A percentile compares a stretch with the other conserved stretches of the same genome.
Conservation (phyloP, 2,113 vertebrate species). For the Gavia stellata region DNA sequence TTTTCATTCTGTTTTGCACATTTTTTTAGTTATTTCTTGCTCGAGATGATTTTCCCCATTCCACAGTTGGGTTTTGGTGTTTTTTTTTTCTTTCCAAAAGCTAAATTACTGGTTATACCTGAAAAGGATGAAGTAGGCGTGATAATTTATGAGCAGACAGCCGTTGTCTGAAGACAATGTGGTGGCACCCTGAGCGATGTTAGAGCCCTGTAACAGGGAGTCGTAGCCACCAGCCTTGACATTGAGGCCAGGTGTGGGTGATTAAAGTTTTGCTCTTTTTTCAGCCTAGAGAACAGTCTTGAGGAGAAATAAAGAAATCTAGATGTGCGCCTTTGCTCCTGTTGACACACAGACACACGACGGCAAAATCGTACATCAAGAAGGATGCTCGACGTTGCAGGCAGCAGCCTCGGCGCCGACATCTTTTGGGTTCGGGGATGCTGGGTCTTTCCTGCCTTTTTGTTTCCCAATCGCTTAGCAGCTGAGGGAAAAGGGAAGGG, state of each 20-base stretch:
- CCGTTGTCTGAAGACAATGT: background rate
- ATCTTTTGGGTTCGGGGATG: background rate
- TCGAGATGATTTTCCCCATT: background rate
- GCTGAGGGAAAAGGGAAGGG: background rate
- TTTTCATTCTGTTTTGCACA: background rate
- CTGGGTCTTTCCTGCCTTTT: background rate
- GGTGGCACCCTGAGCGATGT: background rate
- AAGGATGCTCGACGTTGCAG: conserved; percentile 26
- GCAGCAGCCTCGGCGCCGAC: background rate
- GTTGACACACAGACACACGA: background rate
- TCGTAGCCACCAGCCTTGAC: conserved; percentile 13
- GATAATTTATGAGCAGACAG: conserved; percentile 32
- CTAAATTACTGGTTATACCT: conserved; percentile 64
- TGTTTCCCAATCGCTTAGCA: background rate
- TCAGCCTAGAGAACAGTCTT: background rate
- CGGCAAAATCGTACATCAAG: background rate
- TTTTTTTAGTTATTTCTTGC: background rate
- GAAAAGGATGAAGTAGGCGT: conserved; percentile 51
- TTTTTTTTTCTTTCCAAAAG: background rate
- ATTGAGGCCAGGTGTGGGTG: background rate
- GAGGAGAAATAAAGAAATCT: background rate
- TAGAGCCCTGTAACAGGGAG: background rate
- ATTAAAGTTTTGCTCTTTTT: conserved; percentile 16
- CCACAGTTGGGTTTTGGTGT: background rate
- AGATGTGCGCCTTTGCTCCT: background rate